A percentile compares a stretch with the other conserved stretches of the same genome.
Conservation (phyloP, 2,113 vertebrate species). For the Siniperca chuatsi region DNA sequence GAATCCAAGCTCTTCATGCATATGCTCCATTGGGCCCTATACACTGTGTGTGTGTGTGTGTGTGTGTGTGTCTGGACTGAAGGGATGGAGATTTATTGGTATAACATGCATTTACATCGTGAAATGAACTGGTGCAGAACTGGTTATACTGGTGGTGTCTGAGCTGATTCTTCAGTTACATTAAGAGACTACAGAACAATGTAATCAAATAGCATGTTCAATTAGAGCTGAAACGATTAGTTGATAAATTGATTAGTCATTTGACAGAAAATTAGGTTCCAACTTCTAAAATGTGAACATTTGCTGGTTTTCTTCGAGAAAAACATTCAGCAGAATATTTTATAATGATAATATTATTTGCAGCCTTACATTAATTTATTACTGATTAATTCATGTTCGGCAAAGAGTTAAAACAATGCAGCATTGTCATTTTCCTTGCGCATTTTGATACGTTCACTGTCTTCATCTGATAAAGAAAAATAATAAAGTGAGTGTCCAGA, state of each 20-base stretch:
- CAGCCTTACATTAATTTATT: background rate
- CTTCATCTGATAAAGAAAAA: background rate
- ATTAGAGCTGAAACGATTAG: background rate
- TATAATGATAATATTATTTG: no score
- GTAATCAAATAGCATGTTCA: background rate
- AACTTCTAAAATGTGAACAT: background rate
- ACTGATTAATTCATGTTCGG: background rate
- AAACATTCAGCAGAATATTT: no score
- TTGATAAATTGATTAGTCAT: background rate
- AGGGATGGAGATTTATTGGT: slow-evolving; percentile 38
- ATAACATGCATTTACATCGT: slow-evolving; percentile 14
- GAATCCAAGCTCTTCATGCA: slow-evolving; percentile 54
- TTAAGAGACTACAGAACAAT: background rate
- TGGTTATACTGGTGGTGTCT: slow-evolving; percentile 14
- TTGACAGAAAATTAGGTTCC: background rate
- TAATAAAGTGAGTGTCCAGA: background rate
- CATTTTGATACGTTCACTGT: background rate
- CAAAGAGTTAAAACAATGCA: background rate
- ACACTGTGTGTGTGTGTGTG: slow-evolving; percentile 3
- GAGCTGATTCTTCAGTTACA: background rate
- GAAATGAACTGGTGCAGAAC: slow-evolving; percentile 13
- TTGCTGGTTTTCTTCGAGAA: background rate
- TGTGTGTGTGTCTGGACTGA: slow-evolving; percentile 8
- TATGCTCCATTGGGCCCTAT: slow-evolving; percentile 26
- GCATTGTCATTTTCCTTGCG: background rate